Percentiles rank a stretch among this genome's conserved stretches.
phyloP scores from a whole-genome alignment of 1,140 invertebrate genomes.

The Ephestia elutella region DNA sequence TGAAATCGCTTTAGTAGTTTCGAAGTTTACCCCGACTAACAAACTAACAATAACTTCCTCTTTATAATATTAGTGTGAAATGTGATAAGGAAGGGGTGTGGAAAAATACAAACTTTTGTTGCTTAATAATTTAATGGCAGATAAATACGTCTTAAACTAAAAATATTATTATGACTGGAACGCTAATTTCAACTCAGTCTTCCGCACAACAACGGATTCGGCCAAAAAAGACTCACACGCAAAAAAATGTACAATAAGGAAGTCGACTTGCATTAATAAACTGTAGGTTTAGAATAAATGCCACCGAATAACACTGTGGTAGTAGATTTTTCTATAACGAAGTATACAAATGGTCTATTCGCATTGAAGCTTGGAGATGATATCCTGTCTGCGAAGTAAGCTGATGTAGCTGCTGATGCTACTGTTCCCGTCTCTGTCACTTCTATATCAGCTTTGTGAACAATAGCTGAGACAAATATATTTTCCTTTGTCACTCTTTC shows the following conservation, averaged over 20 bases:
- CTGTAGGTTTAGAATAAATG: slow-evolving; percentile 60
- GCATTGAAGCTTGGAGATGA: slow-evolving; percentile 75
- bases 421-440: slow-evolving; percentile 87
- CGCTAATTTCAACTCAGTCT: neutral
- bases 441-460: slow-evolving; percentile 87
- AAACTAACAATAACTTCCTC: no score
- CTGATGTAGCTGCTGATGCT: slow-evolving; percentile 79
- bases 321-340: slow-evolving; percentile 77
- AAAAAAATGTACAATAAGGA: neutral
- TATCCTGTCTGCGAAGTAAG: slow-evolving; percentile 72
- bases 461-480: slow-evolving; percentile 75
- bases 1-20: no score
- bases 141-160: neutral
- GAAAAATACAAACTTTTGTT: neutral
- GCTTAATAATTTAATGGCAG: neutral
- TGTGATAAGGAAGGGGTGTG: no score
- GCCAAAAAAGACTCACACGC: neutral
- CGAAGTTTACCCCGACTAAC: no score
- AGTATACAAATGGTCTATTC: slow-evolving; percentile 77
- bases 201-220: neutral
- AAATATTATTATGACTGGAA: neutral
- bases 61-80: neutral
- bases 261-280: slow-evolving; percentile 33
- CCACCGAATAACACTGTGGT: slow-evolving; percentile 77
- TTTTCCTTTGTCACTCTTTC: slow-evolving; percentile 75